Conservation (phyloP, 2,113 vertebrate species). For the Maccullochella peelii region DNA sequence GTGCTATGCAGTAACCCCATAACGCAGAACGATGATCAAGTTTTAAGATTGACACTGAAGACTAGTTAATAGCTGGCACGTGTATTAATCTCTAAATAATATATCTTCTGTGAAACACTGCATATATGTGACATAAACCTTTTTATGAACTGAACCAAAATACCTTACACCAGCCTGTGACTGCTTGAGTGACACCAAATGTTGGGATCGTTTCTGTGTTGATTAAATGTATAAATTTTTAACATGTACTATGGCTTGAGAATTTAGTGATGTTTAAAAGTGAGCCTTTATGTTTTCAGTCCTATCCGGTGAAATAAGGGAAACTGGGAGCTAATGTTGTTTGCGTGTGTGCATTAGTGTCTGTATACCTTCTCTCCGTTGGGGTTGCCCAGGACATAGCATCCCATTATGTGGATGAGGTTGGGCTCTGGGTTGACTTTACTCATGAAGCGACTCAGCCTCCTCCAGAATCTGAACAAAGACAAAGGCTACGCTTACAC, state of each 20-base stretch:
- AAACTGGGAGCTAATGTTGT: neutral
- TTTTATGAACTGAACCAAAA: neutral
- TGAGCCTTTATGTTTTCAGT: neutral
- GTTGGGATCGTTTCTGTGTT: neutral
- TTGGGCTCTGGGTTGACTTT: conserved; percentile 98
- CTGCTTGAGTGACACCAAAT: neutral
- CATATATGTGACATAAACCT: neutral
- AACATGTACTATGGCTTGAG: neutral
- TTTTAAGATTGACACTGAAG: neutral
- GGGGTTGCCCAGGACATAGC: conserved; percentile 97
- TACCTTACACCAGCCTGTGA: neutral
- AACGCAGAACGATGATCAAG: too few species aligned
- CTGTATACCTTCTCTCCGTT: conserved; percentile 95
- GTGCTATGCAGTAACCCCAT: neutral
- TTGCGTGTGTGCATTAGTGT: neutral
- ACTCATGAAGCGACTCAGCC: conserved; percentile 95
- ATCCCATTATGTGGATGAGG: conserved; percentile 97
- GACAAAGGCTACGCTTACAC: conserved; percentile 2
- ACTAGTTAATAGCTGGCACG: neutral
- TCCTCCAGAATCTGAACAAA: conserved; percentile 93
- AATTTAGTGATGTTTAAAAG: neutral
- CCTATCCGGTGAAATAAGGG: neutral
- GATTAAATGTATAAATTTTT: neutral
- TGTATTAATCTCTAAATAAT: neutral
- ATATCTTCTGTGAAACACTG: neutral